phyloP scores from a whole-genome alignment of 2,888 invertebrate species.

The Pseudanteris insignis region DNA sequence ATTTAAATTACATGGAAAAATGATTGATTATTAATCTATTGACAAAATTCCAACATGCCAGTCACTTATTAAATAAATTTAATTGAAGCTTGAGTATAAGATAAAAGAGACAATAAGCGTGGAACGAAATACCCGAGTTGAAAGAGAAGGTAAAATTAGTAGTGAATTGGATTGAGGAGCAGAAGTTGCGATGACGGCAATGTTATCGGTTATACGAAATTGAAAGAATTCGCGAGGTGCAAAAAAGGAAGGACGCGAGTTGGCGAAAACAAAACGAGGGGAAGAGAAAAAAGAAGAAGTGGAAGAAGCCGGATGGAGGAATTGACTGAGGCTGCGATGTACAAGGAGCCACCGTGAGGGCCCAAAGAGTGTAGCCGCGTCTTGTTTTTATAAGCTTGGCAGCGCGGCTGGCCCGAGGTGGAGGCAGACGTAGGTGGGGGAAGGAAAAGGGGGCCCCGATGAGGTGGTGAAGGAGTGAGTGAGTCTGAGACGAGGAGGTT shows the following conservation, averaged over 20 bases:
- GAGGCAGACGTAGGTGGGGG: conserved; percentile 45
- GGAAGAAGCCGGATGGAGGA: conserved; percentile 50
- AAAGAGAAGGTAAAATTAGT: too few species aligned
- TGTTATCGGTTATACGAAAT: conserved; percentile 39
- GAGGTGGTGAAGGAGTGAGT: conserved; percentile 39
- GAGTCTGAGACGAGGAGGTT: conserved; percentile 19
- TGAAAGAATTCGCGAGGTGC: conserved; percentile 42
- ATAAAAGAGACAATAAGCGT: too few species aligned
- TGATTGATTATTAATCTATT: too few species aligned
- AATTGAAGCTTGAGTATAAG: too few species aligned
- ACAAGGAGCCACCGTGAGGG: conserved; percentile 65
- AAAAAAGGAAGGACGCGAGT: conserved; percentile 24
- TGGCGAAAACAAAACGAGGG: conserved; percentile 25
- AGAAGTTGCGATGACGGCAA: conserved; percentile 27
- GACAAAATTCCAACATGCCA: too few species aligned
- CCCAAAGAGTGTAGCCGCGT: conserved; percentile 65
- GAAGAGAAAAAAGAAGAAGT: conserved; percentile 11
- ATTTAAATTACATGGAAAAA: too few species aligned
- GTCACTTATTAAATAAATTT: too few species aligned
- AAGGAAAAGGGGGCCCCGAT: conserved; percentile 37
- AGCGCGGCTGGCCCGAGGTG: conserved; percentile 59
- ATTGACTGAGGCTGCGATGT: conserved; percentile 59
- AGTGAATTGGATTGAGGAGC: too few species aligned
- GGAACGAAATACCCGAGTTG: too few species aligned
- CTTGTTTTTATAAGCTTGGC: conserved; percentile 66